These are phyloP conservation scores for Chironomus tepperi DNA, from an alignment of 1,140 invertebrate species.

Conservation along the genomic window DNA sequence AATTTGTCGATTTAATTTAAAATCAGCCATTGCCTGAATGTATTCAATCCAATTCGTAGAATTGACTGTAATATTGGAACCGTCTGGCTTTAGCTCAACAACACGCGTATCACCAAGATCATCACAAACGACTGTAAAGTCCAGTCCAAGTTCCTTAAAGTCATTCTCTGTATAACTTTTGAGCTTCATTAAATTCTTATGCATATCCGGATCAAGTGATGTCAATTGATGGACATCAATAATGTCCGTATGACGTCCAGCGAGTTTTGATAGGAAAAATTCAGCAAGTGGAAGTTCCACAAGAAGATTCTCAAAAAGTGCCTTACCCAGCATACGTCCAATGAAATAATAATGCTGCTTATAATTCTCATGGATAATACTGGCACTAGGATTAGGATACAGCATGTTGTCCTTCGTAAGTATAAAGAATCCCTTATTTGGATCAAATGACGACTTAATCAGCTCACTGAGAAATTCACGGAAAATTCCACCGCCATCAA, in stretches of 20 bases:
- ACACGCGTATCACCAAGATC: conserved; percentile 84
- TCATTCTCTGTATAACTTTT: conserved; percentile 67
- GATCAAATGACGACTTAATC: conserved; percentile 92
- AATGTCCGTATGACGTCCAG: conserved; percentile 61
- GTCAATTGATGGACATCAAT: conserved; percentile 90
- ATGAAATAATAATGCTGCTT: conserved; percentile 92
- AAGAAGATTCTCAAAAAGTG: conserved; percentile 89
- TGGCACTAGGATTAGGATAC: conserved; percentile 91
- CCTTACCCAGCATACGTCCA: conserved; percentile 91
- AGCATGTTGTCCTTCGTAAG: conserved; percentile 86
- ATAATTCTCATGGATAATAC: conserved; percentile 73
- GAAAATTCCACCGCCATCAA: conserved; percentile 90
- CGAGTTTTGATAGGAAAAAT: conserved; percentile 83
- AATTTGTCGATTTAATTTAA: conserved; percentile 89
- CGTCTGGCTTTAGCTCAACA: conserved; percentile 84
- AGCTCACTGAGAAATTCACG: conserved; percentile 87
- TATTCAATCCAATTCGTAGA: conserved; percentile 91
- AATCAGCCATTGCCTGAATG: conserved; percentile 92
- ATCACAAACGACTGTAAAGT: conserved; percentile 86
- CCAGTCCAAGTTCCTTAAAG: conserved; percentile 73
- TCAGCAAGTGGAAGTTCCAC: conserved; percentile 90
- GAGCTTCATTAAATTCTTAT: conserved; percentile 81
- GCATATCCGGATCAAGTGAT: conserved; percentile 85
- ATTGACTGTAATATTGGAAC: conserved; percentile 81
- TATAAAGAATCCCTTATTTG: conserved; percentile 88